Evolutionary conservation across 2,797 vertebrate species (phyloP), one percentile per base, ranked within the genome.

Genomic region (Microtus californicus): DNA sequence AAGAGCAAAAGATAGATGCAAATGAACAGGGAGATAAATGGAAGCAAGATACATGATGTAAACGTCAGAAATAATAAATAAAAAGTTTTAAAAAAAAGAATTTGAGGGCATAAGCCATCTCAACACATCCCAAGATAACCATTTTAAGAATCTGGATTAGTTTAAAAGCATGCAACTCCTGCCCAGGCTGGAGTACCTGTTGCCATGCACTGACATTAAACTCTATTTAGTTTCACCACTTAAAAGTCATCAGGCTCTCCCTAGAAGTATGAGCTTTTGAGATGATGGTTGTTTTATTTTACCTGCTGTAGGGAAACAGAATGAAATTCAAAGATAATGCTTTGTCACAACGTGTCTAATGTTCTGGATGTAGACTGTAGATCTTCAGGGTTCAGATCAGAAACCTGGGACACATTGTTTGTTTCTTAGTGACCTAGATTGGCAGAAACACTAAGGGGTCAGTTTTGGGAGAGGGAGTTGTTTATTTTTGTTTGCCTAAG

Each of bases 321-420:
- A 81, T 74, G 87, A 94, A 95, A 51, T 69, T 19, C 56, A 94
- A 93, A 97, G 1, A 2, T 54, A 81, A 56, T 48, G 59, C 14
- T 65, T 91, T 40, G 90, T 76, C 23, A 56, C 69, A 83, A 67
- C 6, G 3, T 56, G 51, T 65, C 8, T 37, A 63, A 29, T 85
- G 51, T 27, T 89, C n/a, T 90, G 13, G 15, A 31, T 90, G 78
- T 45, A 79, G 27, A 71, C 71, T 48, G 2, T 12, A 4, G 48
- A 0, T 43, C 27, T 88, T 40, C 34, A 34, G 65, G 40, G 51
- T 3, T 31, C 82, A 23, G 40, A 7, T 34, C 0, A 25, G 17
- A 76, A 59, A 12, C 27, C 89, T 67, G 21, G 91, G 43, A 87
- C 5, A 69, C 9, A 34, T 11, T 19, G 25, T 9, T 87, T 13